phyloP scores from a whole-genome alignment of 2,888 invertebrate species.

The Apamea epomidion region DNA sequence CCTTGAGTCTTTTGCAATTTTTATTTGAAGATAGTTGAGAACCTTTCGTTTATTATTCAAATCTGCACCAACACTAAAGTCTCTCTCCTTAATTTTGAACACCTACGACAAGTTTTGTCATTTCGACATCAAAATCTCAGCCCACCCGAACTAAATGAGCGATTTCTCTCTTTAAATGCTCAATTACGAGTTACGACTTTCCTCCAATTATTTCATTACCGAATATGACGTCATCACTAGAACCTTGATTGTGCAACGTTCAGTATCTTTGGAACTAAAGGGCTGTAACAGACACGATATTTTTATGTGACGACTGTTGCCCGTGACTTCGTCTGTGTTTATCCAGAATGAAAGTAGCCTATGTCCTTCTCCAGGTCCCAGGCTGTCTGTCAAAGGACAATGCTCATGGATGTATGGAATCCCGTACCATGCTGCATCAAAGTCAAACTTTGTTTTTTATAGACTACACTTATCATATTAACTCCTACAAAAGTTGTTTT shows the following conservation, averaged over 20 bases:
- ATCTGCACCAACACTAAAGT: too few species aligned
- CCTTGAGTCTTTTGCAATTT: too few species aligned
- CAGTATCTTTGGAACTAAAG: constrained; percentile 5
- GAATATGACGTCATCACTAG: constrained; percentile 31
- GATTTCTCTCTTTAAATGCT: constrained; percentile 59
- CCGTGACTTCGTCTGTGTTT: background rate
- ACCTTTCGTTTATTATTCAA: background rate
- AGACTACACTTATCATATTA: too few species aligned
- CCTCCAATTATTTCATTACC: constrained; percentile 45
- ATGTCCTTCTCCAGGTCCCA: too few species aligned
- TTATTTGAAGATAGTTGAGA: too few species aligned
- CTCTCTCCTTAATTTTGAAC: background rate
- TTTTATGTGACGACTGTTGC: background rate
- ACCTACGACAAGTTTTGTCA: background rate
- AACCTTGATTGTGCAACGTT: constrained; percentile 43
- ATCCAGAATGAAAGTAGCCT: background rate
- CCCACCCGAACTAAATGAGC: constrained; percentile 23
- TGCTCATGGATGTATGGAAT: too few species aligned
- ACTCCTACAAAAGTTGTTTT: too few species aligned
- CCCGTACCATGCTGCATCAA: too few species aligned
- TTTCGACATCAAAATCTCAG: constrained; percentile 3
- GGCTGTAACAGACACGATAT: background rate
- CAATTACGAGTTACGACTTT: constrained; percentile 52
- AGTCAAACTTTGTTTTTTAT: too few species aligned
- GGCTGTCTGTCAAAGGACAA: too few species aligned